phyloP scores from a whole-genome alignment of 1,140 invertebrate genomes.

The Acromyrmex charruanus region DNA sequence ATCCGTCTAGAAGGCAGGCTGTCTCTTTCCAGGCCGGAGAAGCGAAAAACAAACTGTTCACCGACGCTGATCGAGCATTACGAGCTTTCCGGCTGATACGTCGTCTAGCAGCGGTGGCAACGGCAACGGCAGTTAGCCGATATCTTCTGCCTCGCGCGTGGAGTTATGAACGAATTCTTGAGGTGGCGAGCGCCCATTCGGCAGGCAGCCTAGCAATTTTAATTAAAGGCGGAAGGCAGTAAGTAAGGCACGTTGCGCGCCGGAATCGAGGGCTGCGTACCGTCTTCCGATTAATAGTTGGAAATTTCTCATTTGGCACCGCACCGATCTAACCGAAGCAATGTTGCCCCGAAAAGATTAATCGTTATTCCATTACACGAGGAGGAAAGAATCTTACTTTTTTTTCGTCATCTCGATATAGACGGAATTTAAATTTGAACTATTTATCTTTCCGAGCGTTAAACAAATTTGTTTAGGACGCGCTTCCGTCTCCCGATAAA shows the following conservation, averaged over 20 bases:
- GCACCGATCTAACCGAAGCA: conserved; percentile 4
- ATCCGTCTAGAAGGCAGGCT: conserved; percentile 48
- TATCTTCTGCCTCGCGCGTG: conserved; percentile 44
- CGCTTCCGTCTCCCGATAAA: neutral
- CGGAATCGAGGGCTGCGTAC: conserved; percentile 12
- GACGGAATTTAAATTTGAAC: neutral
- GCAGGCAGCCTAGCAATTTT: conserved; percentile 81
- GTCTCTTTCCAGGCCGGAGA: conserved; percentile 64
- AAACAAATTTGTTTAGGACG: neutral
- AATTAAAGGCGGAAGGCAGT: conserved; percentile 77
- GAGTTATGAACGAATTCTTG: conserved; percentile 82
- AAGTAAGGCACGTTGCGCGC: neutral
- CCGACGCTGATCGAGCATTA: conserved; percentile 45
- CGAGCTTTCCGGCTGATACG: conserved; percentile 36
- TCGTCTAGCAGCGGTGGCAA: neutral
- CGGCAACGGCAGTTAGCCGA: neutral
- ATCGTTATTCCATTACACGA: neutral
- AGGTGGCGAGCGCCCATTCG: conserved; percentile 68
- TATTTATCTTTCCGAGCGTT: neutral
- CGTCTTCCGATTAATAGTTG: conserved; percentile 43
- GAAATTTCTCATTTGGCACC: conserved; percentile 52
- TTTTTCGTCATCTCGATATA: neutral
- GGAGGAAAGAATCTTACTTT: neutral
- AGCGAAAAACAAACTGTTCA: conserved; percentile 33
- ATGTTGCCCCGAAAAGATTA: neutral